A percentile compares a stretch with the other conserved stretches of the same genome.
These are phyloP conservation scores for Mnemiopsis leidyi DNA, from an alignment of 37 sponge, comb jelly and placozoan genomes.

Conservation along the genomic window DNA sequence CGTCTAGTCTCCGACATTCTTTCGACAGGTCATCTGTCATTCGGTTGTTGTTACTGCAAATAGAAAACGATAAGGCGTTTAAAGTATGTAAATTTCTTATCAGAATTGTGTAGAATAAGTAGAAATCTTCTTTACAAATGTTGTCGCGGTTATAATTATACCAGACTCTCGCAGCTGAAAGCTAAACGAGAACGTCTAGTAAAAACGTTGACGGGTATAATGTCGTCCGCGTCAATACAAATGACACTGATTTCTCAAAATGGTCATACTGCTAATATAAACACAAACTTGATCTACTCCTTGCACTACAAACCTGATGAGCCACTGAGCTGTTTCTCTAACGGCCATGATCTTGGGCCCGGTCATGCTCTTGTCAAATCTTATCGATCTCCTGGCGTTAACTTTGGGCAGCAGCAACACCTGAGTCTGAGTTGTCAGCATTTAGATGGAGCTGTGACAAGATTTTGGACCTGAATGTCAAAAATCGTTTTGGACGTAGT, in stretches of 20 bases:
- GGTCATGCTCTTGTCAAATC: conserved; percentile 9
- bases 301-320: conserved; percentile 46
- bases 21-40: conserved; percentile 44
- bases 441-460: background rate
- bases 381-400: conserved; percentile 29
- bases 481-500: too few species aligned
- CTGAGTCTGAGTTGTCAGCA: conserved; percentile 25
- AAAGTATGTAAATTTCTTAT: too few species aligned
- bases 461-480: too few species aligned
- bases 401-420: conserved; percentile 51
- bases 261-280: background rate
- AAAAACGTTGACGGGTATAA: too few species aligned
- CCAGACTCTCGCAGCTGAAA: too few species aligned
- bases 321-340: conserved; percentile 61
- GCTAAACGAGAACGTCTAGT: too few species aligned
- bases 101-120: too few species aligned
- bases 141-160: too few species aligned
- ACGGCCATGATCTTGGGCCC: conserved; percentile 65
- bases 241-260: too few species aligned
- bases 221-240: too few species aligned
- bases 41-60: conserved; percentile 62
- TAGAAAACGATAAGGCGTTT: too few species aligned
- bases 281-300: background rate
- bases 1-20: conserved; percentile 17
- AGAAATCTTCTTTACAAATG: too few species aligned